phyloP scores from a whole-genome alignment of 1,140 invertebrate species.

The Ceratina japonica region DNA sequence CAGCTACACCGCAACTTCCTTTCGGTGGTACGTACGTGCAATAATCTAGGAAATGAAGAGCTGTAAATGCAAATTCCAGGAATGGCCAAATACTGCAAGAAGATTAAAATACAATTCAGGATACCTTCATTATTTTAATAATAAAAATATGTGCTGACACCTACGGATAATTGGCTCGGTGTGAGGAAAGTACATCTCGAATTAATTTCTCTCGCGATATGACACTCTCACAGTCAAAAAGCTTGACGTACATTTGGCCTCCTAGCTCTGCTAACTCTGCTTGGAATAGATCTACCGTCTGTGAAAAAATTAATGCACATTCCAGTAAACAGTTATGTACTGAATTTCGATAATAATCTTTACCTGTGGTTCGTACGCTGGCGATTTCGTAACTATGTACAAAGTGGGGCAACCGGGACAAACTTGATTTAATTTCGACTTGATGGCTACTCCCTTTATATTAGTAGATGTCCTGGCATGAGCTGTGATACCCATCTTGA shows the following conservation, averaged over 20 bases:
- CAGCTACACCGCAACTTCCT: conserved; percentile 76
- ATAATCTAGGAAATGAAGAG: conserved; percentile 78
- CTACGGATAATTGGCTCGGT: conserved; percentile 79
- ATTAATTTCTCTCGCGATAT: conserved; percentile 72
- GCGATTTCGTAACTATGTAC: conserved; percentile 70
- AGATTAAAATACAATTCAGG: conserved; percentile 23
- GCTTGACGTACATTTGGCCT: conserved; percentile 72
- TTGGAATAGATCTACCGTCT: conserved; percentile 67
- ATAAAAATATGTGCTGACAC: conserved; percentile 49
- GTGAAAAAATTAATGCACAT: conserved; percentile 29
- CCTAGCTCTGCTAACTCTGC: conserved; percentile 77
- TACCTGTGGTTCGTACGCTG: conserved; percentile 64
- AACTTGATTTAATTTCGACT: conserved; percentile 65
- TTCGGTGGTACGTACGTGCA: conserved; percentile 78
- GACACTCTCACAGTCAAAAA: conserved; percentile 78
- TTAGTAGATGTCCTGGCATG: conserved; percentile 73
- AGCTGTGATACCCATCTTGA: conserved; percentile 71
- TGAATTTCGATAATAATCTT: conserved; percentile 35
- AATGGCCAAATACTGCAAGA: conserved; percentile 74
- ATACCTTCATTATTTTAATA: conserved; percentile 31
- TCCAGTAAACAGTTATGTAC: conserved; percentile 1
- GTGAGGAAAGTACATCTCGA: conserved; percentile 75
- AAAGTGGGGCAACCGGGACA: conserved; percentile 68
- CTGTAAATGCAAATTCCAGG: conserved; percentile 74
- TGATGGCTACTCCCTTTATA: conserved; percentile 66